Evolutionary conservation across 2,797 vertebrate species (phyloP), one percentile per base, ranked within the genome.

Genomic region (Aulostomus chinensis): DNA sequence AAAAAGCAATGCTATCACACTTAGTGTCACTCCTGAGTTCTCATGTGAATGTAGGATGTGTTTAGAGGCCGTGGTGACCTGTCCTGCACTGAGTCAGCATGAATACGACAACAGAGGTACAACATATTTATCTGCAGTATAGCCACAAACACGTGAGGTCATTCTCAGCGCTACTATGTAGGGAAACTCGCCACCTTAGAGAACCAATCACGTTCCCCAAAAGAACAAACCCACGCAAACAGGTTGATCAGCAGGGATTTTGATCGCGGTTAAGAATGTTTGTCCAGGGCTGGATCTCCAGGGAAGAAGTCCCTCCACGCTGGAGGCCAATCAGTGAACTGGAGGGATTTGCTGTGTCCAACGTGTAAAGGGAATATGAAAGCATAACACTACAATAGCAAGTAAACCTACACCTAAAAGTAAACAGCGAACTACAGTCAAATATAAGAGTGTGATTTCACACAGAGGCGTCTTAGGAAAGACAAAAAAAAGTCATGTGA

Each of bases 311-410:
- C 38, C 73, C 60, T 60, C 46, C 10, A 67, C 79, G 86, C 83
- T 40, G 32, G 78, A 81, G 78, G 51, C 76, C 61, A 85, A 84
- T 86, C 81, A 86, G 18, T 4, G 7, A 63, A 33, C 83, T 5
- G 22, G 10, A 68, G 80, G 72, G 83, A 76, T 16, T 54, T 48
- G 28, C 25, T 29, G 16, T 48, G 71, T 76, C 73, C 64, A 55
- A 42, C 25, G 2, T 31, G 59, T 48, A 16, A 2, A 1, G 59
- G 46, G 60, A 74, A 41, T 48, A 54, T n/a, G n/a, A n/a, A n/a
- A 53, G 17, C 29, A 17, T 7, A 33, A 36, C 52, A 53, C 15
- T 14, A 49, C 25, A 37, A 61, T 16, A 74, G 48, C 48, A 67
- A 68, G 32, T 15, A n/a, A 33, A 6, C n/a, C n/a, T n/a, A n/a